Evolutionary conservation across 2,113 vertebrate genomes (phyloP), one percentile per base, ranked within the genome.

Genomic region (Brachyhypopomus gauderio): DNA sequence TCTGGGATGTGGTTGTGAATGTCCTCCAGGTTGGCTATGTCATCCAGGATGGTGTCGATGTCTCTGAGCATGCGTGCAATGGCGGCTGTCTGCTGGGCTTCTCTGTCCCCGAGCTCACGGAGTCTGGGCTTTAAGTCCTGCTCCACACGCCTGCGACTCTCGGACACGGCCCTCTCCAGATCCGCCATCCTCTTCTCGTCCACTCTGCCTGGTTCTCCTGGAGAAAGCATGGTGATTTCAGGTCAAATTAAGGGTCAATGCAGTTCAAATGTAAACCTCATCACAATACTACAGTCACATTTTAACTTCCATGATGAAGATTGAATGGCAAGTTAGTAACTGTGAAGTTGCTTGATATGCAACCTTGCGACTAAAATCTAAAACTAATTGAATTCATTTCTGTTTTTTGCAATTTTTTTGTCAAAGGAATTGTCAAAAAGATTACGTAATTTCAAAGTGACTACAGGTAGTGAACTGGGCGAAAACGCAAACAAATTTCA

Each of bases 1-100:
- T 22, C 9, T 16, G 98, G 98, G 84, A 99, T 85, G 66, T 83
- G 88, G 0, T 6, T 75, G 64, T 90, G 85, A 78, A 99, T 96
- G n/a, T 95, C 87, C 87, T 95, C 89, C 87, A 99, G 91, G 93
- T 98, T 99, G 30, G 80, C 75, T 58, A 99, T 95, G 80, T 99
- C 96, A 0, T 67, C 83, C 83, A 94, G 86, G 87, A 98, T 93
- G 77, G 78, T 88, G 0, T 91, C 87, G 0, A 99, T 96, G 90
- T 94, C 95, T 2, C 0, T 77, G 60, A 95, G 88, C 85, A 98
- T 88, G 0, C 0, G 25, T 4, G 0, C 12, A n/a, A 96, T 87
- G 5, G 59, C 86, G 22, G 82, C 83, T 62, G 78, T 92, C 85
- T 95, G 94, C 3, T 82, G 87, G 0, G 0, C 70, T 0, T 95